These are phyloP conservation scores for Peucedramus taeniatus DNA, from an alignment of 2,113 vertebrate species.

Conservation along the genomic window DNA sequence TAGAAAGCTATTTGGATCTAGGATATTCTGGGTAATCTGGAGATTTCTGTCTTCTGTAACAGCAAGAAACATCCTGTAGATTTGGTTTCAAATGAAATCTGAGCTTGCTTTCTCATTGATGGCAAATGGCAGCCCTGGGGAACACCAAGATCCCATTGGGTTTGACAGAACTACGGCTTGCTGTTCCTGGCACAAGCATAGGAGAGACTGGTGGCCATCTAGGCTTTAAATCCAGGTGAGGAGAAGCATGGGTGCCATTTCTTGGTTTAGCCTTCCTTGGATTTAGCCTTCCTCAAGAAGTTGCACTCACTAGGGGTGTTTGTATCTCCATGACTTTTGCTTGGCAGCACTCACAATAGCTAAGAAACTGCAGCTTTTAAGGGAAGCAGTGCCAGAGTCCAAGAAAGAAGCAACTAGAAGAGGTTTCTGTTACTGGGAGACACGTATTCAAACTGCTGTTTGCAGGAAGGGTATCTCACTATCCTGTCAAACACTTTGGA, in stretches of 20 bases:
- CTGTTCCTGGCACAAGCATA: background rate
- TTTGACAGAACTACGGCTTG: background rate
- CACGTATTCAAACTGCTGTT: background rate
- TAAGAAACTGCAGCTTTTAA: background rate
- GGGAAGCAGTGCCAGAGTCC: background rate
- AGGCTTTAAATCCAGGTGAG: background rate
- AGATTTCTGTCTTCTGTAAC: background rate
- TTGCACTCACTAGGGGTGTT: background rate
- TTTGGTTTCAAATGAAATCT: background rate
- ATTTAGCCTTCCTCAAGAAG: background rate
- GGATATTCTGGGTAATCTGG: background rate
- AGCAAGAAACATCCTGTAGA: background rate
- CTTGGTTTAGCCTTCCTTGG: background rate
- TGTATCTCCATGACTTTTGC: background rate
- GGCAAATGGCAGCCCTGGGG: background rate
- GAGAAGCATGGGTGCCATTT: background rate
- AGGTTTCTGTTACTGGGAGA: background rate
- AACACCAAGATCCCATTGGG: too few species aligned
- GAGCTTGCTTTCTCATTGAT: background rate
- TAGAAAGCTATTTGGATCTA: background rate
- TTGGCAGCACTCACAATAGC: background rate
- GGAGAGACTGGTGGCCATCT: too few species aligned
- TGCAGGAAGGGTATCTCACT: background rate
- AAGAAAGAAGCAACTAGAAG: background rate
- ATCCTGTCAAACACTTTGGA: background rate